Base-by-base conservation (phyloP, 2,113 vertebrate species). In the Vidua chalybeata region DNA sequence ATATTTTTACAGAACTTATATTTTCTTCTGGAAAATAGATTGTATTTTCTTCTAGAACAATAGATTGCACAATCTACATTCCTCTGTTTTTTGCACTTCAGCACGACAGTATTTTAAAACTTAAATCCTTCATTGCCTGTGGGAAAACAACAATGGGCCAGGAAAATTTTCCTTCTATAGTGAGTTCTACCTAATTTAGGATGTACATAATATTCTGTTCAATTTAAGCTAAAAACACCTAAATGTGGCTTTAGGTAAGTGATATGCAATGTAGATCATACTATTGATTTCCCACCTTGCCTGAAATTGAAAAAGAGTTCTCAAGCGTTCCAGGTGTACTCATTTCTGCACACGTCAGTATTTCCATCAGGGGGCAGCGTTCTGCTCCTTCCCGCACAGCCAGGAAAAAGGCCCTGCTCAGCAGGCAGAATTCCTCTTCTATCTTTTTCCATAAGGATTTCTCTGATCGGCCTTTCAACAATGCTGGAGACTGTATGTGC, bases 341-440 rank as follows among this genome's bases (percentile, higher is more conserved):
- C 1, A 39, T 80, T 77, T 31, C 51, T 77, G 48, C 35, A 20
- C 11, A 23, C 14, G 11, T 15, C 39, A 17, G 6, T 35, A 10
- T 41, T 77, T 75, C 84, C 95, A 41, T 61, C 28, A 82, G 94
- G 55, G 90, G 94, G 87, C 91, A 71, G 59, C 39, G 28, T 71
- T 59, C 35, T 45, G 13, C 33, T 37, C 3, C 16, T 37, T 74
- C 20, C 37, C 26, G 4, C 9, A 2, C 6, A 9, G 71, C 26
- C 30, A 19, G 24, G 19, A 2, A 35, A 84, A 81, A 67, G 21
- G 26, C 55, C 1, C 2, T 28, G 4, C 30, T 62, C 43, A 41
- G 7, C 9, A 4, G 28, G 10, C 21, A 75, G 66, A 41, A 66
- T 37, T 72, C 19, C 7, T 84, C 26, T 61, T 39, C 13, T 35